Base-by-base conservation (phyloP, 2,113 vertebrate genomes). In the Coptodon rendalli region DNA sequence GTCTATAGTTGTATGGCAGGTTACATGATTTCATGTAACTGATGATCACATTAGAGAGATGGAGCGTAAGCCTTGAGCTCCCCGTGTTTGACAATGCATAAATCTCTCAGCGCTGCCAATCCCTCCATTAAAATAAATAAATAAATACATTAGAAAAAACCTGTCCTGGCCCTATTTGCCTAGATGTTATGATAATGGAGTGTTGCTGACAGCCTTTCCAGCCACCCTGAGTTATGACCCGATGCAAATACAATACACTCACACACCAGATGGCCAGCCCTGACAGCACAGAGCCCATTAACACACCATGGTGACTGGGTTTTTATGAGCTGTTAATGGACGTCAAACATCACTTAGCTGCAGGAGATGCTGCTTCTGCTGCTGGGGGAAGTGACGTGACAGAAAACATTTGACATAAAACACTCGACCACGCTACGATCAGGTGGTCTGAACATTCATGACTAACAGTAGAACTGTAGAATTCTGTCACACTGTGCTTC, bases 291-390 rank as follows among this genome's bases (percentile, higher is more conserved):
- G 16, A 81, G 68, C 40, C 80, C 87, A 89, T 96, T 88, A 87
- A 89, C 80, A 90, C 89, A 61, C 57, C 83, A 85, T 34, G 61
- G 22, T 54, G 71, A 83, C 66, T 87, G 84, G 80, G 53, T 84
- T 91, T 93, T 94, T 92, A 94, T 84, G 59, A 87, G 61, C 90
- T 66, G 94, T 89, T 95, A 94, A 94, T 92, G 89, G 87, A 84
- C 40, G 7, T 38, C 71, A 84, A 29, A 61, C 40, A 82, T 81
- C 83, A 84, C 45, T 81, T 81, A 81, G 13, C 9, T 11, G 2
- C 83, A 52, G 54, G 34, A 40, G 71, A 29, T n/a, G 82, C 54
- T 53, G 29, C 48, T 54, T 45, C 71, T 68, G 53, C 73, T 34
- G 88, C 82, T 50, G 45, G 34, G 63, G 13, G 82, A 78, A 6